These are phyloP conservation scores for Gopherus evgoodei DNA, from an alignment of 2,113 vertebrate species.

Conservation along the genomic window DNA sequence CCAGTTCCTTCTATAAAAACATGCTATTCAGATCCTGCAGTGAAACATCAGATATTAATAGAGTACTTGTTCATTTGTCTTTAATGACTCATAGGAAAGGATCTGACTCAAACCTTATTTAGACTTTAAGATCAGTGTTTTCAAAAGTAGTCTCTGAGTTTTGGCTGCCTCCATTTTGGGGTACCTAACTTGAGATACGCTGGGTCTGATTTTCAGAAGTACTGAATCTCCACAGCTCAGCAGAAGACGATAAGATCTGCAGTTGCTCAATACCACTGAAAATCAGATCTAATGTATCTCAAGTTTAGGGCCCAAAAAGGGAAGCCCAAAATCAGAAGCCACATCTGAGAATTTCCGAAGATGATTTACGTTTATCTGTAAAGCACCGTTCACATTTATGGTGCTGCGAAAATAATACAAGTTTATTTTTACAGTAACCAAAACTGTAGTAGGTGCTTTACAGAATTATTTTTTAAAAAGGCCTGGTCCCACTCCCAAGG, in stretches of 20 bases:
- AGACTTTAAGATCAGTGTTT: neutral
- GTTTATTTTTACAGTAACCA: accelerated
- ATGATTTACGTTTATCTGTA: neutral
- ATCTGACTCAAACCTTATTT: constrained; percentile 51
- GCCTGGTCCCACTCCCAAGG: neutral
- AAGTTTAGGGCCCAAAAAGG: neutral
- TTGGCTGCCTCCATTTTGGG: neutral
- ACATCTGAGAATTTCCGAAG: neutral
- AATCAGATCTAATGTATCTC: neutral
- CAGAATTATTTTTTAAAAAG: neutral
- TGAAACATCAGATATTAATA: constrained; percentile 62
- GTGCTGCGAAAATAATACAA: neutral
- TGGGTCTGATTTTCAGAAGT: neutral
- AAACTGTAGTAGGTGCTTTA: neutral
- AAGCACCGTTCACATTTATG: neutral
- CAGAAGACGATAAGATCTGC: neutral
- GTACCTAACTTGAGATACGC: neutral
- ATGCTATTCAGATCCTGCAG: constrained; percentile 19
- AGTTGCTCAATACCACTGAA: constrained; percentile 3
- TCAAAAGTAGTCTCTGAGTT: constrained; percentile 5
- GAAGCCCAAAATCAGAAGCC: neutral
- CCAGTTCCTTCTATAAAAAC: constrained; percentile 34
- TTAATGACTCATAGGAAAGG: constrained; percentile 66
- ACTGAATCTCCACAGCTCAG: neutral
- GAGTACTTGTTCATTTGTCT: constrained; percentile 55